These are phyloP conservation scores for Varanus salvator DNA, from an alignment of 2,113 vertebrate species.

Conservation along the genomic window DNA sequence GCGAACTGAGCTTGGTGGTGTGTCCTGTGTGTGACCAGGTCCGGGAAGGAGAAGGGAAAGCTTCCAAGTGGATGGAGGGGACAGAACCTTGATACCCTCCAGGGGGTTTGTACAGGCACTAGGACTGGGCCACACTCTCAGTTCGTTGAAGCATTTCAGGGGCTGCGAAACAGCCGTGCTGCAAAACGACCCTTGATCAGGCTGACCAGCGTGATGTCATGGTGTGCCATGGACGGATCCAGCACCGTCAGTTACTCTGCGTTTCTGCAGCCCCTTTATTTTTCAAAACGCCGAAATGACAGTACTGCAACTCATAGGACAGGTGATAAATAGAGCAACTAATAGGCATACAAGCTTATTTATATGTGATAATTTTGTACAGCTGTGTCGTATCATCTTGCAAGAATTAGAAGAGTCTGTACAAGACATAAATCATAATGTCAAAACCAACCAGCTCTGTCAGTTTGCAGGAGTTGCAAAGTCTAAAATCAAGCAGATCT, in stretches of 20 bases:
- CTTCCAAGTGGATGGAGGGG: background rate
- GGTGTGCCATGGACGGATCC: background rate
- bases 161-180: background rate
- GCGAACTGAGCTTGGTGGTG: background rate
- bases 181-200: background rate
- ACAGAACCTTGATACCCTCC: background rate
- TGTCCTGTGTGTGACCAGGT: background rate
- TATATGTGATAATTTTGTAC: conserved; percentile 63
- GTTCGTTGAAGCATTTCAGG: background rate
- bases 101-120: background rate
- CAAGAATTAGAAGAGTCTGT: conserved; percentile 64
- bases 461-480: conserved; percentile 44
- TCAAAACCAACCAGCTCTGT: conserved; percentile 55
- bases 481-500: conserved; percentile 22
- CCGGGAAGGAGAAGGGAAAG: background rate
- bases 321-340: conserved; percentile 40
- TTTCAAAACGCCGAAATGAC: conserved; percentile 41
- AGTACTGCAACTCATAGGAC: conserved; percentile 18
- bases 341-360: conserved; percentile 9
- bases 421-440: conserved; percentile 70
- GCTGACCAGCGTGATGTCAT: background rate
- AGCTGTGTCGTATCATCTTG: conserved; percentile 65
- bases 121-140: background rate
- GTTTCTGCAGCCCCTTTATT: conserved; percentile 20
- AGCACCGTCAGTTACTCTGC: background rate